Conservation (phyloP, 1,140 invertebrate genomes). For the Sarcophaga peregrina region DNA sequence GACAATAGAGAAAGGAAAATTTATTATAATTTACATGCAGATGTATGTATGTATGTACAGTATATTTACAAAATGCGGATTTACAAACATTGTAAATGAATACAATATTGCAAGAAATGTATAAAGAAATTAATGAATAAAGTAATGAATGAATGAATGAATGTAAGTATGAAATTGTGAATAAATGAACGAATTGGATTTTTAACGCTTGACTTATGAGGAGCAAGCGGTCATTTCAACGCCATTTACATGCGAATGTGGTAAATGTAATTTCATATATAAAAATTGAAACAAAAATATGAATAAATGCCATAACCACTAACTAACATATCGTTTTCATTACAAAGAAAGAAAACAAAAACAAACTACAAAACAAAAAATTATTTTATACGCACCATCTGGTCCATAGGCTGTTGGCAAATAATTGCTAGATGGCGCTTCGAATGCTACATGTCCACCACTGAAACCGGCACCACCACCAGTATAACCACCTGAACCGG, state of each 20-base stretch:
- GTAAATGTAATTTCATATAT: not conserved
- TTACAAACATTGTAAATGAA: not conserved
- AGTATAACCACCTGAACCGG: constrained; percentile 52
- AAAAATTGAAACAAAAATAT: not conserved
- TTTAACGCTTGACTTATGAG: constrained; percentile 1
- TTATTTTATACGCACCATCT: constrained; percentile 60
- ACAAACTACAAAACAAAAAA: not conserved
- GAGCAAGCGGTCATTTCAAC: not conserved
- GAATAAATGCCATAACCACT: not conserved
- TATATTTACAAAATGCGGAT: not conserved
- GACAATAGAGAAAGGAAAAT: not conserved
- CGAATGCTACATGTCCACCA: constrained; percentile 60
- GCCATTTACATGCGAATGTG: not conserved
- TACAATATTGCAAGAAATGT: not conserved
- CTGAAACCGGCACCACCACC: constrained; percentile 59
- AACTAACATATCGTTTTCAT: not conserved
- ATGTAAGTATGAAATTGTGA: not conserved
- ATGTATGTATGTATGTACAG: not conserved
- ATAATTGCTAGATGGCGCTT: constrained; percentile 61
- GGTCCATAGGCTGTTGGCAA: constrained; percentile 63
- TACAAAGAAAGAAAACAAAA: constrained; percentile 17
- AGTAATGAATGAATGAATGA: too few species aligned
- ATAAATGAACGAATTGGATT: not conserved
- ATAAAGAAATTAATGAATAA: too few species aligned
- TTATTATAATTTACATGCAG: too few species aligned